Evolutionary conservation across 92 coral and sea anemone species (phyloP), one percentile per base, ranked within the genome.

Genomic region (Heliopora coerulea): DNA sequence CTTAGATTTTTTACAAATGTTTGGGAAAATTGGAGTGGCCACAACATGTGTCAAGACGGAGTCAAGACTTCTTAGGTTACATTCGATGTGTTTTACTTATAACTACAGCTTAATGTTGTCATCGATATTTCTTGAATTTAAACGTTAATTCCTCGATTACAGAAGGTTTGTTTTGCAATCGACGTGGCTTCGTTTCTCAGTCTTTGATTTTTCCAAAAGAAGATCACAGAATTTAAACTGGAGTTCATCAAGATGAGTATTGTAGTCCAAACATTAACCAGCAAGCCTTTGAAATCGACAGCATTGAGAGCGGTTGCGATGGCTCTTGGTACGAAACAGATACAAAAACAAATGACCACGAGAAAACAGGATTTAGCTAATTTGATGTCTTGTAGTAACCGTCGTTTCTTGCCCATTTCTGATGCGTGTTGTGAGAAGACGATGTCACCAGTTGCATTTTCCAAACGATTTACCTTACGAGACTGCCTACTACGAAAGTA

Each of bases 191-290:
- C 74, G 29, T 67, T 67, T 49, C 74, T 27, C 8, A 66, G 12
- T 23, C 14, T 4, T 24, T 0, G 39, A 49, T 35, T 8, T 19
- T 59, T 32, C 57, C 58, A 67, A 39, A 67, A 67, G 26, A 67
- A 48, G 39, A 67, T 44, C 24, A 67, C 21, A 11, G 74, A 67
- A 41, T 67, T 67, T 8, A 49, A 35, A 44, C 29, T 49, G 19
- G 59, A 67, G 35, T 46, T 44, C 25, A 46, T 1, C 74, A 67
- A 28, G 10, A 46, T 8, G 11, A 67, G 48, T 3, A 26, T 27
- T 5, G 13, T 0, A 12, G 32, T 13, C 59, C 74, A 67, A 18
- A 24, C 3, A n/a, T n/a, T n/a, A n/a, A n/a, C n/a, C n/a, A n/a
- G n/a, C n/a, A n/a, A n/a, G 26, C 17, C 14, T 8, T 12, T 0